phyloP scores from a whole-genome alignment of 1,140 invertebrate genomes.

The Microplitis mediator region DNA sequence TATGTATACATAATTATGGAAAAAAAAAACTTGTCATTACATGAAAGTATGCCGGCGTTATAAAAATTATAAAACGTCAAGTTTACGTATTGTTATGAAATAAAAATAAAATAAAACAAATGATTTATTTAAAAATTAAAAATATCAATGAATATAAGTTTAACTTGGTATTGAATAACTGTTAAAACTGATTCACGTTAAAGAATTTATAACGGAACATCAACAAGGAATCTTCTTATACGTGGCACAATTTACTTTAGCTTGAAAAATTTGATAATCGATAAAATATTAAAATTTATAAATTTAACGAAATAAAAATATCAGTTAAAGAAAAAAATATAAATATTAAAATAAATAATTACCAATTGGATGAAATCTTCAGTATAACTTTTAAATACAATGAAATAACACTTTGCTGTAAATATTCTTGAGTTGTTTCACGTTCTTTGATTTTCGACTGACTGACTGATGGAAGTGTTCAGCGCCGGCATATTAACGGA shows the following conservation, averaged over 20 bases:
- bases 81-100: too few species aligned
- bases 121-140: too few species aligned
- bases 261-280: neutral
- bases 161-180: neutral
- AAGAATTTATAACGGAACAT: slow-evolving; percentile 14
- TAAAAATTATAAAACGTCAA: too few species aligned
- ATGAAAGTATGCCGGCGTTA: too few species aligned
- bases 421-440: neutral
- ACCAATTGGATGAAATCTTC: too few species aligned
- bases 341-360: too few species aligned
- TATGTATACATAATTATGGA: too few species aligned
- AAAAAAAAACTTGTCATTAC: too few species aligned
- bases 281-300: neutral
- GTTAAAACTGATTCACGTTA: neutral
- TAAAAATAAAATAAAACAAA: too few species aligned
- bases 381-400: neutral
- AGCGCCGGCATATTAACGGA: slow-evolving; percentile 60
- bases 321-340: neutral
- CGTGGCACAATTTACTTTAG: slow-evolving; percentile 1
- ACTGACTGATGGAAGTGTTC: slow-evolving; percentile 51
- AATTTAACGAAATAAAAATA: neutral
- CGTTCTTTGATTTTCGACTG: slow-evolving; percentile 38
- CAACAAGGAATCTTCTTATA: neutral
- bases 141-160: neutral
- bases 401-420: neutral